A percentile compares a stretch with the other conserved stretches of the same genome.
Evolutionary conservation across 30 jellyfish, hydroid and myxozoan species (phyloP).

Genomic region (Hydra vulgaris): DNA sequence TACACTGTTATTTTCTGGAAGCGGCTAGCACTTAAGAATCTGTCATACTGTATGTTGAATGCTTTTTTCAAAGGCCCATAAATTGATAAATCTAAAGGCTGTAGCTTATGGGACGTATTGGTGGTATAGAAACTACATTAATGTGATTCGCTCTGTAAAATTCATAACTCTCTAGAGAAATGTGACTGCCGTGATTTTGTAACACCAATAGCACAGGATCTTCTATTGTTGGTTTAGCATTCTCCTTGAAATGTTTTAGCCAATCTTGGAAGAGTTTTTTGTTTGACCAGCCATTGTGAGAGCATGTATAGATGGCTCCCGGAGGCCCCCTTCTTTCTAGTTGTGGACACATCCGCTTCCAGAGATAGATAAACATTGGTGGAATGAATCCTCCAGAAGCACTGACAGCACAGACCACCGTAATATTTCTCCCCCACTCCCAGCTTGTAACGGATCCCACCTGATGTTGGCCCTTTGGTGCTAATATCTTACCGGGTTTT

Average conservation of each 20-base stretch:
- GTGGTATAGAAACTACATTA: neutral
- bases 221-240: neutral
- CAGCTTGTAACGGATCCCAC: no score
- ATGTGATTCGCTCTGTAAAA: neutral
- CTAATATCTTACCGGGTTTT: no score
- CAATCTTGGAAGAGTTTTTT: neutral
- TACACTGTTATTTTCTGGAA: neutral
- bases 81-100: neutral
- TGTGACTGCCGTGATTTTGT: neutral
- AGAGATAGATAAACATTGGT: neutral
- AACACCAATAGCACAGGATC: neutral
- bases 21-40: neutral
- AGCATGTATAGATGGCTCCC: neutral
- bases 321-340: neutral
- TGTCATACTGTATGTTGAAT: neutral
- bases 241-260: neutral
- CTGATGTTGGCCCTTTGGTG: neutral
- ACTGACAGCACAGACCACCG: no score
- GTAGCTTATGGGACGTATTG: neutral
- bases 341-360: neutral
- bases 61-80: neutral
- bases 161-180: neutral
- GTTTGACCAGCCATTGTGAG: neutral
- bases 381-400: constrained; percentile 3
- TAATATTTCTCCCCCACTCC: no score